phyloP scores from a whole-genome alignment of 2,797 vertebrate genomes.

The Eremophila alpestris region DNA sequence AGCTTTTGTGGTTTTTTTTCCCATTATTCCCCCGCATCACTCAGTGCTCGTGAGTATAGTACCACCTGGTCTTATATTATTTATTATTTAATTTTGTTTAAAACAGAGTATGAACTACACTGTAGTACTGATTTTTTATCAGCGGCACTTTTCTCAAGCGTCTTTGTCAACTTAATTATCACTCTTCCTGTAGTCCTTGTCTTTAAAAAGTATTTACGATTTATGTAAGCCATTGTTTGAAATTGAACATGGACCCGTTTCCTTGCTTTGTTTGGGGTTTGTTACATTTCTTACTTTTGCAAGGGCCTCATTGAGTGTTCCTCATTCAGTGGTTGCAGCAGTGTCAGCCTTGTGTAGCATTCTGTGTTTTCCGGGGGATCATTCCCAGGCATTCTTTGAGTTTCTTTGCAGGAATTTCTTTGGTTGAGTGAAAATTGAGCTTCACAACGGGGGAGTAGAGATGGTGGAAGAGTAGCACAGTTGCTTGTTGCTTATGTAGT shows the following conservation, averaged over 20 bases:
- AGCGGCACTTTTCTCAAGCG: accelerated
- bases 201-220: neutral
- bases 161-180: neutral
- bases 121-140: neutral
- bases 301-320: neutral
- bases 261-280: accelerated
- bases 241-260: accelerated
- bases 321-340: too few species aligned
- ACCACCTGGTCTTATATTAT: accelerated
- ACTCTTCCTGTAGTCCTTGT: accelerated
- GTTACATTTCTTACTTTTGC: neutral
- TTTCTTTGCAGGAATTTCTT: neutral
- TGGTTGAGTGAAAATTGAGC: neutral
- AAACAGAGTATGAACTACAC: accelerated
- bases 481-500: neutral
- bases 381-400: accelerated
- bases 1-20: accelerated
- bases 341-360: accelerated
- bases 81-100: accelerated
- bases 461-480: accelerated
- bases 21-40: accelerated
- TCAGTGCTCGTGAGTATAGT: accelerated
- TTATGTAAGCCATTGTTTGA: accelerated
- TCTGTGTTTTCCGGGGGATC: accelerated
- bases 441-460: accelerated